Percentiles rank a stretch among this genome's conserved stretches.
These are phyloP conservation scores for Sebastes cheni DNA, from an alignment of 2,797 vertebrate species.

Conservation along the genomic window DNA sequence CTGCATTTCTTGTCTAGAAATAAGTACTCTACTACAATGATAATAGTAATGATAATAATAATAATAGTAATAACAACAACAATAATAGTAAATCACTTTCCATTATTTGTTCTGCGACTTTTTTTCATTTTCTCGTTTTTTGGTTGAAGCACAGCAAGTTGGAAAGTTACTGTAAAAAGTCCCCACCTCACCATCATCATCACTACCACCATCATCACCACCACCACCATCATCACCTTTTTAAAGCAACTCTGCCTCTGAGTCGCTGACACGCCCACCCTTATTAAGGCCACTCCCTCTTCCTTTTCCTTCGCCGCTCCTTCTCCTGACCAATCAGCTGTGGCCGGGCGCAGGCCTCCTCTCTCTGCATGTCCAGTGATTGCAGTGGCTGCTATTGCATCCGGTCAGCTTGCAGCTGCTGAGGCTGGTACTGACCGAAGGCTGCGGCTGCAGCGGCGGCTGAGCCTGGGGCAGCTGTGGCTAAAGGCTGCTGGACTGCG, in stretches of 20 bases:
- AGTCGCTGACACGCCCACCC: conserved; percentile 49
- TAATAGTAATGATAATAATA: conserved; percentile 79
- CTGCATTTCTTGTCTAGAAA: conserved; percentile 81
- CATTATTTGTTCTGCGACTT: conserved; percentile 76
- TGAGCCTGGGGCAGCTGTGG: conserved; percentile 87
- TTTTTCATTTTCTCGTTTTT: conserved; percentile 66
- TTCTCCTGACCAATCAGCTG: conserved; percentile 59
- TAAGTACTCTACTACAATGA: conserved; percentile 85
- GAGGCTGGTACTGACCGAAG: conserved; percentile 91
- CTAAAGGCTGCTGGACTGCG: conserved; percentile 92
- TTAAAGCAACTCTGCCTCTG: conserved; percentile 67
- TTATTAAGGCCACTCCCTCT: conserved; percentile 54
- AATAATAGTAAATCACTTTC: conserved; percentile 74
- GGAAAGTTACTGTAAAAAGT: conserved; percentile 82
- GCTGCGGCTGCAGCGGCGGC: conserved; percentile 85
- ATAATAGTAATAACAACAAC: conserved; percentile 65
- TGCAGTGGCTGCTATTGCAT: conserved; percentile 91
- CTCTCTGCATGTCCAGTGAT: conserved; percentile 63
- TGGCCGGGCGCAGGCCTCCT: conserved; percentile 44
- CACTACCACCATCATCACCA: conserved; percentile 63
- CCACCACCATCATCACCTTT: conserved; percentile 61
- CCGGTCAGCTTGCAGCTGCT: conserved; percentile 96
- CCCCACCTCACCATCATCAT: conserved; percentile 79
- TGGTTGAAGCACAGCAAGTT: conserved; percentile 87
- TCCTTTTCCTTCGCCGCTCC: conserved; percentile 52